Base-by-base conservation (phyloP, 1,140 invertebrate genomes). In the Teleopsis dalmanni region DNA sequence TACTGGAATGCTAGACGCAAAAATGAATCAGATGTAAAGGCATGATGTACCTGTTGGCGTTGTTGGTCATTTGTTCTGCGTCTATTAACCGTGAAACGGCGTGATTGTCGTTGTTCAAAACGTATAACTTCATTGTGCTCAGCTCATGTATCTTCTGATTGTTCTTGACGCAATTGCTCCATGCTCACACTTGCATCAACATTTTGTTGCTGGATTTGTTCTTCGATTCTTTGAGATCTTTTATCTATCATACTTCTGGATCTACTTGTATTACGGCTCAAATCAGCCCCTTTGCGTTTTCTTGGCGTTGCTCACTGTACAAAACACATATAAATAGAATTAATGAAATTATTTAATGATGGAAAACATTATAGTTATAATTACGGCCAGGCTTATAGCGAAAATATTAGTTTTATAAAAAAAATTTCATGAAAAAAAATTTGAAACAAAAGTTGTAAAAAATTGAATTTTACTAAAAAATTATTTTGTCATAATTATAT, bases 1-100 rank as follows among this genome's bases (percentile, higher is more conserved):
- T 65, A 69, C 49, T 65, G 43, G 52, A 69, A 65, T 41, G 58
- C 60, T 51, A 66, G 62, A 2, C 57, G 60, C 49, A 64, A 47
- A 31, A 67, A 68, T 62, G 61, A 70, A 22, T 18, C 40, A 23
- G 18, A 22, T 8, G 37, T 40, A 11, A 40, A 22, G 19, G 38
- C 19, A 21, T 21, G 22, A 41, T 22, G 19, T 42, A 22, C 19
- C 3, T 19, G 38, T 21, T 19, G 9, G 5, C 19, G 25, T 22
- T 25, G 40, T 10, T 25, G 7, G 7, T 42, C 8, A 42, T 42
- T 23, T 27, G 19, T 23, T 41, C 22, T 41, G 3, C 22, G 38
- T 41, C 16, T 21, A 11, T 41, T 13, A 1, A 21, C 22, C 23
- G n/a, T 9, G n/a, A 10, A 21, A 21, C 13, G 19, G 22, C 23